These are phyloP conservation scores for Mycalesis mineus DNA, from an alignment of 2,888 invertebrate genomes.

Conservation along the genomic window DNA sequence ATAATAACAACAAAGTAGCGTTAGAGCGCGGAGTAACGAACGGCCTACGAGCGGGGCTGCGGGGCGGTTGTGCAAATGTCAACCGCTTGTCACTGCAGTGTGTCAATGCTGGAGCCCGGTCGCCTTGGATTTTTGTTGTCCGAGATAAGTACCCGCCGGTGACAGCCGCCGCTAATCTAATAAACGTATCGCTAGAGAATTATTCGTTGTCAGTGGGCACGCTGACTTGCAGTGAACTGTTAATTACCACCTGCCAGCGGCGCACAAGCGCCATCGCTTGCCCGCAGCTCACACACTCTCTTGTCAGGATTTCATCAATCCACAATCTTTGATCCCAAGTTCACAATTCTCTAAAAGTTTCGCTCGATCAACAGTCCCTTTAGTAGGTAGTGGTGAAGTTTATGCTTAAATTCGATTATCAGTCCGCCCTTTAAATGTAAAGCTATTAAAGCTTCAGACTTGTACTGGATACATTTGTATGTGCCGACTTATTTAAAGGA, in stretches of 20 bases:
- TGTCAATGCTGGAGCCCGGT: slow-evolving; percentile 1
- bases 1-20: neutral
- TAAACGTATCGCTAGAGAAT: neutral
- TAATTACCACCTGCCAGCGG: neutral
- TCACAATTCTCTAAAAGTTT: too few species aligned
- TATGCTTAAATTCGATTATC: too few species aligned
- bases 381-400: too few species aligned
- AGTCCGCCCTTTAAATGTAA: too few species aligned
- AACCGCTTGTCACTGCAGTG: slow-evolving; percentile 38
- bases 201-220: neutral
- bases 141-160: neutral
- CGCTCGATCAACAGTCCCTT: too few species aligned
- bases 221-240: neutral
- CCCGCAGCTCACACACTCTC: too few species aligned
- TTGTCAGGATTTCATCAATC: too few species aligned
- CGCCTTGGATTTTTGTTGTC: slow-evolving; percentile 9
- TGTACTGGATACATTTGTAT: too few species aligned
- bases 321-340: too few species aligned
- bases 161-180: neutral
- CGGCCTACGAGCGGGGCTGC: slow-evolving; percentile 8
- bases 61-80: slow-evolving; percentile 53
- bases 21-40: neutral
- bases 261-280: too few species aligned
- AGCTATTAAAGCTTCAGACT: too few species aligned
- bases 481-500: too few species aligned